Evolutionary conservation across 2,888 invertebrate genomes (phyloP).

Genomic region (Temnothorax rugatulus): DNA sequence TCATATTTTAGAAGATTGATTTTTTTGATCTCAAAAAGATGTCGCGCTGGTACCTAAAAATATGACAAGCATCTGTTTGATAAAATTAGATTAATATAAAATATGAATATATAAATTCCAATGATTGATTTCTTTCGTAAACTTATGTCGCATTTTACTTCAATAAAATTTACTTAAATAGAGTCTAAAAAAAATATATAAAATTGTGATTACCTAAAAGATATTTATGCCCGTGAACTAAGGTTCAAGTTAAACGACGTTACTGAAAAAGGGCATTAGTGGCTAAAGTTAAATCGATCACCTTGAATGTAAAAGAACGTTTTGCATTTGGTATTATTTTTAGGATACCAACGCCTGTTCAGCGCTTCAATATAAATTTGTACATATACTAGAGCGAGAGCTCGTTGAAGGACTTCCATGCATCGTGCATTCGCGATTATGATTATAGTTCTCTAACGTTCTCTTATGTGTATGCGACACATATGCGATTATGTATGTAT

Average conservation of each 20-base stretch:
- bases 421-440: slow-evolving; percentile 19
- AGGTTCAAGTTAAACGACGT: too few species aligned
- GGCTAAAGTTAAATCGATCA: not conserved
- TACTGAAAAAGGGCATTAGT: too few species aligned
- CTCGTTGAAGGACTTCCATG: slow-evolving; percentile 19
- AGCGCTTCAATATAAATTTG: slow-evolving; percentile 21
- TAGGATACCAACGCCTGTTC: not conserved
- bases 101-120: too few species aligned
- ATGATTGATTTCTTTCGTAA: not conserved
- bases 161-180: not conserved
- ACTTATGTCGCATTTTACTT: not conserved
- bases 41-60: slow-evolving; percentile 13
- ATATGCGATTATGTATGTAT: slow-evolving; percentile 16
- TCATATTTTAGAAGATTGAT: slow-evolving; percentile 28
- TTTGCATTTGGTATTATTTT: slow-evolving; percentile 21
- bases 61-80: not conserved
- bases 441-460: slow-evolving; percentile 33
- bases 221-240: not conserved
- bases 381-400: slow-evolving; percentile 13
- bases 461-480: not conserved
- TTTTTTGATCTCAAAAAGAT: not conserved
- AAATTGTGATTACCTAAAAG: not conserved
- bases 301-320: not conserved
- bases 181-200: not conserved
- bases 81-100: too few species aligned